These are phyloP conservation scores for Carollia perspicillata DNA, from an alignment of 2,113 vertebrate genomes.

Conservation along the genomic window DNA sequence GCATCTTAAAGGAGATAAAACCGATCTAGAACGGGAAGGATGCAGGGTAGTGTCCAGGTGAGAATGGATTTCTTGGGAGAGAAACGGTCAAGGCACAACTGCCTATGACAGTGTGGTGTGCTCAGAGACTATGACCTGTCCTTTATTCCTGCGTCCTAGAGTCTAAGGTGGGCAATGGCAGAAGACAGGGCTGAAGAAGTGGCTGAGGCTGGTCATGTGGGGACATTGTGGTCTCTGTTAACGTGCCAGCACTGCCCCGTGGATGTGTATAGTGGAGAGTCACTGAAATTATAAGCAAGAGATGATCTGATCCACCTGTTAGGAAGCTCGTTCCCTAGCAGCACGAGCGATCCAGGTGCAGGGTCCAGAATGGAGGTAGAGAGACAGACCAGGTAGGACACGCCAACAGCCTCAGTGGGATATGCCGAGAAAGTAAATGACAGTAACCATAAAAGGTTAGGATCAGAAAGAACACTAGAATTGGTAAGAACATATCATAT, in stretches of 20 bases:
- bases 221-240: not conserved
- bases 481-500: not conserved
- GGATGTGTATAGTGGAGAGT: not conserved
- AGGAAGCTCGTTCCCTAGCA: not conserved
- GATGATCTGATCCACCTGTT: not conserved
- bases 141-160: not conserved
- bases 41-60: not conserved
- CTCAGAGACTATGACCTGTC: not conserved
- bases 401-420: not conserved
- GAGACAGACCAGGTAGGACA: not conserved
- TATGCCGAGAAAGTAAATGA: not conserved
- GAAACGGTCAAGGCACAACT: not conserved
- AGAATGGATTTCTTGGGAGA: not conserved
- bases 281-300: not conserved
- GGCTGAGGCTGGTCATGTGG: not conserved
- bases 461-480: not conserved
- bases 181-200: not conserved
- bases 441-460: not conserved
- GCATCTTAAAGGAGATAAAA: not conserved
- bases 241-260: not conserved
- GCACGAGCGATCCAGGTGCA: not conserved
- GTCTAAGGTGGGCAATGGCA: not conserved
- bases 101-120: not conserved
- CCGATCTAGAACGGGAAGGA: not conserved
- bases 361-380: not conserved